phyloP scores from a whole-genome alignment of 2,888 invertebrate genomes.

The Tromatobia lineatoria region DNA sequence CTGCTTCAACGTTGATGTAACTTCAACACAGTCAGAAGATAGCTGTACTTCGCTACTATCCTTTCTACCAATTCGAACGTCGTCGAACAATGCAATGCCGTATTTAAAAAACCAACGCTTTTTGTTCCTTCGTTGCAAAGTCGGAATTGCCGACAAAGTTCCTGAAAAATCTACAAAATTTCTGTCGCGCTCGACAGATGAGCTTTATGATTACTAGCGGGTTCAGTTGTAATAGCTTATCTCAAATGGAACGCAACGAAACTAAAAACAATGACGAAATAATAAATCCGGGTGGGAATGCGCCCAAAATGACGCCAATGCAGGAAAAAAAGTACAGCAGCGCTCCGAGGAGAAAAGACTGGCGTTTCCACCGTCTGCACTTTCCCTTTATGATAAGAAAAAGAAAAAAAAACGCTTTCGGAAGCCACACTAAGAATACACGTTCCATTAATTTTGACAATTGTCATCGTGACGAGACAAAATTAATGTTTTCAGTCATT shows the following conservation, averaged over 20 bases:
- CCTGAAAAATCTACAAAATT: background rate
- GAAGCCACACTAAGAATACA: background rate
- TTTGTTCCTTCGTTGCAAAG: too few species aligned
- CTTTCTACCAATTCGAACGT: background rate
- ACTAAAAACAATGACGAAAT: background rate
- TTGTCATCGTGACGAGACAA: constrained; percentile 50
- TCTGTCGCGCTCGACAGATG: background rate
- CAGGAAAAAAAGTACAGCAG: too few species aligned
- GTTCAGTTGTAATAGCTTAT: background rate
- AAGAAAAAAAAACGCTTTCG: background rate
- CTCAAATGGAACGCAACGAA: background rate
- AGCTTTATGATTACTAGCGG: background rate
- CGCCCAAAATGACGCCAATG: too few species aligned
- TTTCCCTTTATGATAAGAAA: too few species aligned
- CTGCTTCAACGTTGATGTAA: background rate
- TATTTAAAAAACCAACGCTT: too few species aligned
- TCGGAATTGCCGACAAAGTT: too few species aligned
- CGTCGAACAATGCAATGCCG: background rate
- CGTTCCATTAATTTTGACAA: constrained; percentile 30
- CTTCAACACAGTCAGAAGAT: background rate
- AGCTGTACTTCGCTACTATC: constrained; percentile 31
- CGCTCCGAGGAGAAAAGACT: too few species aligned
- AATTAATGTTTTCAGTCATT: constrained; percentile 3
- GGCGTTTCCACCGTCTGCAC: too few species aligned
- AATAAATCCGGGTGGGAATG: too few species aligned